Conservation (phyloP, 2,113 vertebrate species). For the Saguinus imperator region DNA sequence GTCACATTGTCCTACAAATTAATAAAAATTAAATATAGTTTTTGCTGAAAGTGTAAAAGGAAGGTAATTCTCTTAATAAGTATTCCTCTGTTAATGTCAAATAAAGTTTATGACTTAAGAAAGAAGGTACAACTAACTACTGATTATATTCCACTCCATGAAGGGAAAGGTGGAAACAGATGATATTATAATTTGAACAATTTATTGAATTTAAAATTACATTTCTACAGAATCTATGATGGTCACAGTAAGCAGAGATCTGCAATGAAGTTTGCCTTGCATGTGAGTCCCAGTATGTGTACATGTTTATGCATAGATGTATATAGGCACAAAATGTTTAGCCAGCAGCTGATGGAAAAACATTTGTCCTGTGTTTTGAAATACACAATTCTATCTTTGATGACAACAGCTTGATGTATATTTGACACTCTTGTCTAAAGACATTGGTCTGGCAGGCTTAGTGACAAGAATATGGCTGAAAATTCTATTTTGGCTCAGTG, state of each 20-base stretch:
- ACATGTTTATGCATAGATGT: background rate
- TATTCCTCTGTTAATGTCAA: background rate
- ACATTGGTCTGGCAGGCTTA: background rate
- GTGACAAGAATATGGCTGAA: background rate
- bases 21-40: background rate
- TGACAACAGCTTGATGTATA: background rate
- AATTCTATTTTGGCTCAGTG: conserved; percentile 14
- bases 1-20: background rate
- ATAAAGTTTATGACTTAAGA: background rate
- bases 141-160: background rate
- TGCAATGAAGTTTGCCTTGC: background rate
- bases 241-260: background rate
- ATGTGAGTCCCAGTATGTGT: background rate
- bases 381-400: background rate
- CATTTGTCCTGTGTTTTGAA: background rate
- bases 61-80: background rate
- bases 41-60: background rate
- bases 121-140: background rate
- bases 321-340: background rate
- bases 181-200: background rate
- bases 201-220: background rate
- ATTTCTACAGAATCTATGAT: background rate
- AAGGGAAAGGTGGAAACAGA: background rate
- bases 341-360: conserved; percentile 34
- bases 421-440: conserved; percentile 31